Evolutionary conservation across 2,888 invertebrate genomes (phyloP).

Genomic region (Atethmia centrago): DNA sequence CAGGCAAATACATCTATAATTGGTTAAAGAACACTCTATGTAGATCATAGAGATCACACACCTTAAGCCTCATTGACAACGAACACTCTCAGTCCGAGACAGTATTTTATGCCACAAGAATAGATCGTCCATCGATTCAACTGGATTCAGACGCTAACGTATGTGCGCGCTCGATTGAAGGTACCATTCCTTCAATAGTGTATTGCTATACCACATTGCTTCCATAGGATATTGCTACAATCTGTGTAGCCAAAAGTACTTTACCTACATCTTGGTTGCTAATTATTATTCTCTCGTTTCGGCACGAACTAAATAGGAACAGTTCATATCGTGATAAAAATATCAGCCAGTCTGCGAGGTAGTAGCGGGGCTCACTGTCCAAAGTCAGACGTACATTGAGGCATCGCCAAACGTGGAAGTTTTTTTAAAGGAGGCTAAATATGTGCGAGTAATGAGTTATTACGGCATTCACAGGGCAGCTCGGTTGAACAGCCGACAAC

Average conservation of each 20-base stretch:
- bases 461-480: background rate
- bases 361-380: background rate
- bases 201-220: too few species aligned
- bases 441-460: background rate
- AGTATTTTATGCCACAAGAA: constrained; percentile 32
- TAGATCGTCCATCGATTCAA: constrained; percentile 26
- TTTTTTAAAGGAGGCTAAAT: background rate
- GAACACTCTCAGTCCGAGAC: constrained; percentile 8
- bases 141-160: constrained; percentile 9
- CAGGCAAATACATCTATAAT: background rate
- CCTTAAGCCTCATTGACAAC: constrained; percentile 18
- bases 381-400: background rate
- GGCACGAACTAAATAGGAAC: background rate
- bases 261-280: background rate
- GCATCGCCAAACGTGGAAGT: background rate
- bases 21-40: background rate
- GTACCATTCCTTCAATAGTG: constrained; percentile 25
- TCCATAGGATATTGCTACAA: background rate
- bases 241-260: background rate
- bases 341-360: background rate
- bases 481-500: background rate
- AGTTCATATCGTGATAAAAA: background rate
- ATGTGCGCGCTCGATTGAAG: constrained; percentile 28
- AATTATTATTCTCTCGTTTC: background rate
- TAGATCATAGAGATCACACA: background rate